Evolutionary conservation across 2,888 invertebrate species (phyloP).

Genomic region (Phalera bucephala): DNA sequence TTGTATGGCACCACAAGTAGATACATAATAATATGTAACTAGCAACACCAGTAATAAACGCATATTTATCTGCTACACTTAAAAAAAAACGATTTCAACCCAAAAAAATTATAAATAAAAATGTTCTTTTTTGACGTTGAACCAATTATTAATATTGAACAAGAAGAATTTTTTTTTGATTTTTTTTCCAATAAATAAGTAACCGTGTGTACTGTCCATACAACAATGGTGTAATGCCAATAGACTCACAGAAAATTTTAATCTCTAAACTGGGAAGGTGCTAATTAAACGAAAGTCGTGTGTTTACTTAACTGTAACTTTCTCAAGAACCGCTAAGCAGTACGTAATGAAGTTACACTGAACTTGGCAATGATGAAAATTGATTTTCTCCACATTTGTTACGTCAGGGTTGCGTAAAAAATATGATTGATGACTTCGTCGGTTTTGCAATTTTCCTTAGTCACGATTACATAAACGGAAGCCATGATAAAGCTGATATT

Average conservation of each 20-base stretch:
- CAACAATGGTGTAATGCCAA: constrained; percentile 13
- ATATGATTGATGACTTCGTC: constrained; percentile 7
- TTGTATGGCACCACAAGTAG: constrained; percentile 36
- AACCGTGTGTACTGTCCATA: constrained; percentile 18
- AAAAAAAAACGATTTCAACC: no score
- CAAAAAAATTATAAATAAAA: no score
- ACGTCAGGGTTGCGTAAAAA: constrained; percentile 16
- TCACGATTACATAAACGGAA: neutral
- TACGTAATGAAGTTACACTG: constrained; percentile 40
- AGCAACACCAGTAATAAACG: constrained; percentile 26
- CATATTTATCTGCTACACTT: no score
- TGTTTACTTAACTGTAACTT: constrained; percentile 23
- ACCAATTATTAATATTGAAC: no score
- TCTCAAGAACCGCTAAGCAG: constrained; percentile 32
- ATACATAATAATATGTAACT: constrained; percentile 31
- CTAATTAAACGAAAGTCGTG: constrained; percentile 44
- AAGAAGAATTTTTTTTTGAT: no score
- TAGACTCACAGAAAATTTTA: constrained; percentile 14
- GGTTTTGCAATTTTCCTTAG: neutral
- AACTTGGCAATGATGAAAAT: constrained; percentile 48
- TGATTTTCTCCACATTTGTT: constrained; percentile 14
- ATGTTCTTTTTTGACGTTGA: no score
- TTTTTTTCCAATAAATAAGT: no score
- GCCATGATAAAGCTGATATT: neutral
- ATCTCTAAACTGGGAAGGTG: constrained; percentile 19